Conservation (phyloP, 1,140 invertebrate genomes). For the Metaphire vulgaris region DNA sequence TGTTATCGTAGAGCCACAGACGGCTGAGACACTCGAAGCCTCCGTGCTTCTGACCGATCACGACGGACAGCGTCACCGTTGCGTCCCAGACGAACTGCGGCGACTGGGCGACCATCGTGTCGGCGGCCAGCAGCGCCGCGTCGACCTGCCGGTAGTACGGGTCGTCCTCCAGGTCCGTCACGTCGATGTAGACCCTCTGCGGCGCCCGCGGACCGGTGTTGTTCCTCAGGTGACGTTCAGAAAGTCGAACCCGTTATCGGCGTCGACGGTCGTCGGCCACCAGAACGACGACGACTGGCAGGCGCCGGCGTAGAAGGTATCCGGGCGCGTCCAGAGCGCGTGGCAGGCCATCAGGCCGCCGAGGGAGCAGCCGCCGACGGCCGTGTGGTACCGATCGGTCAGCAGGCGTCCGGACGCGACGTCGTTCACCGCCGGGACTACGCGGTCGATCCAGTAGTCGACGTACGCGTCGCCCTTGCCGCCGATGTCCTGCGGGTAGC, state of each 20-base stretch:
- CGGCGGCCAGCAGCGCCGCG: background rate
- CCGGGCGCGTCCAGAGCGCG: background rate
- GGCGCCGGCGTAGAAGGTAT: background rate
- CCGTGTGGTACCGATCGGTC: background rate
- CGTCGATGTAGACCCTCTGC: background rate
- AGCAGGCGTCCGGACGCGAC: background rate
- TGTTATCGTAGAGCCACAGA: background rate
- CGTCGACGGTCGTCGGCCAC: background rate
- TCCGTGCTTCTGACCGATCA: background rate
- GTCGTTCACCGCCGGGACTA: background rate
- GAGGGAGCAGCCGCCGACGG: background rate
- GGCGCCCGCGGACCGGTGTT: background rate
- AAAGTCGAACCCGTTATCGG: background rate
- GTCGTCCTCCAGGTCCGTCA: background rate
- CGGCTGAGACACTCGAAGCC: background rate
- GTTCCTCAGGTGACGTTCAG: background rate
- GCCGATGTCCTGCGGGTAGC: background rate
- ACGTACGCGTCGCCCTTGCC: background rate
- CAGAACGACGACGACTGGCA: background rate
- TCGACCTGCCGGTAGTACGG: background rate
- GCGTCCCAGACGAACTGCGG: background rate
- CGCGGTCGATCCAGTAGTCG: background rate
- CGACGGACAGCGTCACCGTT: background rate
- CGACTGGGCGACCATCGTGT: background rate
- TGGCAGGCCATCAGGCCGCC: background rate